phyloP scores from a whole-genome alignment of 2,797 vertebrate species.

The Bovichtus variegatus region DNA sequence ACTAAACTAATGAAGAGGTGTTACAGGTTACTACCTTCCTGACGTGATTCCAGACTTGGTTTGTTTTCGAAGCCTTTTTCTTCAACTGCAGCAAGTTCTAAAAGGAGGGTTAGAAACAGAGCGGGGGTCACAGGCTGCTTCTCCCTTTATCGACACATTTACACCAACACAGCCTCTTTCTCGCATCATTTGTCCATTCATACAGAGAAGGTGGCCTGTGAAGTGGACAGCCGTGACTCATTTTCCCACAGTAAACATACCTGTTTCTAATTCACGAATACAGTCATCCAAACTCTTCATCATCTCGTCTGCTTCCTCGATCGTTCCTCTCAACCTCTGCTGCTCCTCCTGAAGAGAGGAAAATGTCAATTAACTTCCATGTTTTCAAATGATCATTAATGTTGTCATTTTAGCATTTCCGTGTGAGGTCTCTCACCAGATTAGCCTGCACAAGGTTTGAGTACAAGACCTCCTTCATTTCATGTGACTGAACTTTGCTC shows the following conservation, averaged over 20 bases:
- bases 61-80: constrained; percentile 57
- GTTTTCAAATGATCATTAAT: not conserved
- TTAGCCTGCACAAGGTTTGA: constrained; percentile 69
- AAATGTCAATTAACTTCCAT: not conserved
- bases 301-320: constrained; percentile 74
- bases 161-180: not conserved
- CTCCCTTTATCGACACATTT: not conserved
- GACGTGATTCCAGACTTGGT: constrained; percentile 69
- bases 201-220: not conserved
- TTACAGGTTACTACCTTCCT: constrained; percentile 67
- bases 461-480: constrained; percentile 84
- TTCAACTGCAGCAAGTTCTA: constrained; percentile 79
- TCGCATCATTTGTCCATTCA: not conserved
- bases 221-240: not conserved
- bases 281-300: constrained; percentile 79
- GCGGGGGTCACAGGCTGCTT: not conserved
- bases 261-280: constrained; percentile 78
- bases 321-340: constrained; percentile 68
- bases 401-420: not conserved
- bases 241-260: constrained; percentile 51
- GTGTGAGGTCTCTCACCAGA: constrained; percentile 67
- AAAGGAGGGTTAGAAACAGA: not conserved
- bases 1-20: rapidly evolving
- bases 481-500: constrained; percentile 81
- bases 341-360: constrained; percentile 75